Evolutionary conservation across 2,797 vertebrate genomes (phyloP), one percentile per base, ranked within the genome.

Genomic region (Brachyalestes nurse): DNA sequence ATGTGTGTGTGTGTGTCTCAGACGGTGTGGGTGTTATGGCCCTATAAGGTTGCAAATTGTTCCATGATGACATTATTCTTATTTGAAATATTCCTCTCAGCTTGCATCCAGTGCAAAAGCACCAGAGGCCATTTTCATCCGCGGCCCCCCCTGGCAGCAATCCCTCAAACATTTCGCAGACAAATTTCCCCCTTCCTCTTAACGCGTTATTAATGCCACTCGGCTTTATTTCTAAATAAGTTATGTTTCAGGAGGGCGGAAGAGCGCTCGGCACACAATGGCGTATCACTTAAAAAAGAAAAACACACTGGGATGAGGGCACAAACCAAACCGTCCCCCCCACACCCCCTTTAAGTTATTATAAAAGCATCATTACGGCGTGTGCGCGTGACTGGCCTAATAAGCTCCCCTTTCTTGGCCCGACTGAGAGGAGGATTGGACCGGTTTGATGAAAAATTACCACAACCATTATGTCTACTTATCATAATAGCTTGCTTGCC

Each of bases 21-120:
- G 45, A 69, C 38, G 69, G 58, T 72, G 80, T 82, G 80, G 66
- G 80, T 82, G 72, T 82, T 80, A 47, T 72, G 45, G 86, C 75
- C 85, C 88, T 91, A 89, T 91, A 89, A 84, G 88, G 88, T 87
- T 89, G 88, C 83, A 90, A 90, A 91, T 92, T 87, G 85, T 87
- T 89, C 88, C 77, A 78, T 89, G 84, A 87, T 90, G 86, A 91
- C 90, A 90, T 89, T 88, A 88, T 88, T 87, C 84, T 87, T 86
- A 78, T 91, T 88, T 91, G 84, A 92, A 91, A 91, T 90, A 90
- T 93, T 87, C 87, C 86, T 80, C 87, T 89, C 80, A 75, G 72
- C 84, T 78, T 79, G 85, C 84, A 80, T 90, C 85, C 83, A 86
- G 82, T 74, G 81, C 71, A 58, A 82, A 87, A 77, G 80, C 83